Evolutionary conservation across 2,888 invertebrate genomes (phyloP).

Genomic region (Cryptocheilus praepositus): DNA sequence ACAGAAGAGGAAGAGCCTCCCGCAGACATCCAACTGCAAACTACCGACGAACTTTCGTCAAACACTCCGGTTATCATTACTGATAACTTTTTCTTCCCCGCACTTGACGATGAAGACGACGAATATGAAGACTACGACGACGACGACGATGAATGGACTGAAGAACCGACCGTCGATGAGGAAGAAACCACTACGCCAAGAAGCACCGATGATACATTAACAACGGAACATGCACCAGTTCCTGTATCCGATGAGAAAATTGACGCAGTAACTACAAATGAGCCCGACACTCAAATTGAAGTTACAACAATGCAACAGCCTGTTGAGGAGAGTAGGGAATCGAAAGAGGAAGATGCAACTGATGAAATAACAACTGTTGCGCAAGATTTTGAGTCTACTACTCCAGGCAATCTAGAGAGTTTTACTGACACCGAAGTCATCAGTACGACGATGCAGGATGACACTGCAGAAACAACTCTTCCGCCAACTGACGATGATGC

Average conservation of each 20-base stretch:
- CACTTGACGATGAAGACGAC: slow-evolving; percentile 44
- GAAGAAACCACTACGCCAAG: slow-evolving; percentile 11
- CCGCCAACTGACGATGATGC: neutral
- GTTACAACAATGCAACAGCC: neutral
- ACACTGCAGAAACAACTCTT: neutral
- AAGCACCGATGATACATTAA: slow-evolving; percentile 7
- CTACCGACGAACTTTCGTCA: neutral
- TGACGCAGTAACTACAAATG: slow-evolving; percentile 8
- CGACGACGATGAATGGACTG: neutral
- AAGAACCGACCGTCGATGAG: neutral
- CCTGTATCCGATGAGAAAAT: slow-evolving; percentile 3
- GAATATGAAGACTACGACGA: slow-evolving; percentile 47
- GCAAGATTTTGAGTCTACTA: slow-evolving; percentile 10
- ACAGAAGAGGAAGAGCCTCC: neutral
- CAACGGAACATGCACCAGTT: too few species aligned
- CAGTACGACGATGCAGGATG: neutral
- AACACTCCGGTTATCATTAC: slow-evolving; percentile 67
- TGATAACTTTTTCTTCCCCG: slow-evolving; percentile 70
- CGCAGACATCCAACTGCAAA: neutral
- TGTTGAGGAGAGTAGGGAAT: slow-evolving; percentile 1
- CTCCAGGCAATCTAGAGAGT: slow-evolving; percentile 13
- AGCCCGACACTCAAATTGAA: neutral
- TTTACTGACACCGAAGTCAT: slow-evolving; percentile 16
- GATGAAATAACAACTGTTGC: slow-evolving; percentile 25
- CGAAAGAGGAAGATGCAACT: slow-evolving; percentile 12